phyloP scores from a whole-genome alignment of 2,113 vertebrate species.

The Andinoacara biseriatus region DNA sequence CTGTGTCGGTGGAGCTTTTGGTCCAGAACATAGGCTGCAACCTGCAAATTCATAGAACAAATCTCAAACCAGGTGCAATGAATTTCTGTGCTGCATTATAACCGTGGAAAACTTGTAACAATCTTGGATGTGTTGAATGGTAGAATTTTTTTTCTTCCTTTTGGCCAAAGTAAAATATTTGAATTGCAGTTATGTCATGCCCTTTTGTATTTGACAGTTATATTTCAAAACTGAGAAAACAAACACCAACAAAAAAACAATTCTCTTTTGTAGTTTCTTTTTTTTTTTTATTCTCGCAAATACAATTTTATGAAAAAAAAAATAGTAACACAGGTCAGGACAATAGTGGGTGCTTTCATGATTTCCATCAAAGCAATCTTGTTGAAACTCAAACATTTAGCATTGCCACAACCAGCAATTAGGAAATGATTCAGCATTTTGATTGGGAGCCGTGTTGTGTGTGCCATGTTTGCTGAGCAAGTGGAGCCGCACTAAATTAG shows the following conservation, averaged over 20 bases:
- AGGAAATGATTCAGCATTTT: conserved; percentile 70
- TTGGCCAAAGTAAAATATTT: neutral
- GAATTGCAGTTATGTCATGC: neutral
- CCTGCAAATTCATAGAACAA: conserved; percentile 13
- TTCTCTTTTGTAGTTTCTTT: neutral
- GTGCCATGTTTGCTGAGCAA: conserved; percentile 62
- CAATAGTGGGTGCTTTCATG: conserved; percentile 18
- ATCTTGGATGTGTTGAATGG: neutral
- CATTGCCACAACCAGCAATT: conserved; percentile 65
- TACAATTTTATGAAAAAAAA: neutral
- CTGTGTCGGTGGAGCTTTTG: conserved; percentile 26
- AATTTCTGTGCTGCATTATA: neutral
- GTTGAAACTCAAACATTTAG: conserved; percentile 47
- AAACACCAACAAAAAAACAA: neutral
- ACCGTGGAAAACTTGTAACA: neutral
- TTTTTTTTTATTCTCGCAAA: neutral
- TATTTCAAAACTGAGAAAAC: neutral
- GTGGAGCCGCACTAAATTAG: conserved; percentile 67
- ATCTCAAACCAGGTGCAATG: neutral
- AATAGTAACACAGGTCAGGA: conserved; percentile 10
- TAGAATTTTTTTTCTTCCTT: neutral
- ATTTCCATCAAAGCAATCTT: conserved; percentile 43
- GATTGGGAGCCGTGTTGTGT: conserved; percentile 69
- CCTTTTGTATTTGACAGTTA: conserved; percentile 1
- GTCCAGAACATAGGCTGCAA: neutral